phyloP scores from a whole-genome alignment of 2,797 vertebrate genomes.

The Fratercula arctica region DNA sequence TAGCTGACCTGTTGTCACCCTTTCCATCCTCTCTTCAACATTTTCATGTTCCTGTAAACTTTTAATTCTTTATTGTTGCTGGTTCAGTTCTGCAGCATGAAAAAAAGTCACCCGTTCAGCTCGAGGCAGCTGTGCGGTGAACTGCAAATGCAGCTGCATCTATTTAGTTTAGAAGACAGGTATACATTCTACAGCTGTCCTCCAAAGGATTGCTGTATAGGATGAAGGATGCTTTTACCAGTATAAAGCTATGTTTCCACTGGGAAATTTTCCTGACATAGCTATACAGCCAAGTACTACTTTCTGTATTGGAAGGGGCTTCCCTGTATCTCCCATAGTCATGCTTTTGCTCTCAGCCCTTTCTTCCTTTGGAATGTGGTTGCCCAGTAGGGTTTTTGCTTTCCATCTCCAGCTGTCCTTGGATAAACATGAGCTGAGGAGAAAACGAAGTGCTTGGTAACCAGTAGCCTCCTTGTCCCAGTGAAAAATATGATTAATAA shows the following conservation, averaged over 20 bases:
- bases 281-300: not conserved
- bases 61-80: not conserved
- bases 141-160: not conserved
- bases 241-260: not conserved
- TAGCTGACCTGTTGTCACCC: not conserved
- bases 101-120: not conserved
- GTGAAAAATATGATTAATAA: not conserved
- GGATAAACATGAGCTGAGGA: not conserved
- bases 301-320: not conserved
- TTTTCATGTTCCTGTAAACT: not conserved
- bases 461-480: not conserved
- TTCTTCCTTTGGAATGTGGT: not conserved
- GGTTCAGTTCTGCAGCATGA: not conserved
- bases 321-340: not conserved
- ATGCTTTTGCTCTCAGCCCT: not conserved
- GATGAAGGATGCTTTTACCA: not conserved
- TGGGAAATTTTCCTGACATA: not conserved
- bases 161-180: not conserved
- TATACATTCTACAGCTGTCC: not conserved
- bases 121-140: not conserved
- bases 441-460: not conserved
- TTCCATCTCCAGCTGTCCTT: not conserved
- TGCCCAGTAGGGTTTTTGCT: not conserved
- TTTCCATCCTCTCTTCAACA: not conserved
- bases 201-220: not conserved